phyloP scores from a whole-genome alignment of 2,797 vertebrate genomes.

The Premnoplex brunnescens region DNA sequence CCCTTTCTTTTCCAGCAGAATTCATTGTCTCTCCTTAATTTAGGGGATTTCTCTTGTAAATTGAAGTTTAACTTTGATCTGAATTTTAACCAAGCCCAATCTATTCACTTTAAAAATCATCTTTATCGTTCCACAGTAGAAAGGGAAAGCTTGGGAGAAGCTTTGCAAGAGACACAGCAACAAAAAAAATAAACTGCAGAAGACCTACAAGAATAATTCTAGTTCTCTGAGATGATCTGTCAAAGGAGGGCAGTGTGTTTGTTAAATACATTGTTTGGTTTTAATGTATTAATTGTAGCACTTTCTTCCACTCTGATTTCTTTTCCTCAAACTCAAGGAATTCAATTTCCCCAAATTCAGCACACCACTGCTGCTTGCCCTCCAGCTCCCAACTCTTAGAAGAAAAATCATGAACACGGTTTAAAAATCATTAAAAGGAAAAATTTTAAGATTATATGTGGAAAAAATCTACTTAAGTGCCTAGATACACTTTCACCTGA shows the following conservation, averaged over 20 bases:
- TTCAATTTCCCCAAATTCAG: neutral
- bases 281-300: neutral
- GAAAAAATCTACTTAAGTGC: neutral
- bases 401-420: neutral
- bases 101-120: neutral
- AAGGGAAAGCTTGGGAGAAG: neutral
- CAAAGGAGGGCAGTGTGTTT: neutral
- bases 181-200: neutral
- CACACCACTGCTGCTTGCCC: neutral
- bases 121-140: neutral
- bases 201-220: neutral
- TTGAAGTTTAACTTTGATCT: neutral
- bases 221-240: neutral
- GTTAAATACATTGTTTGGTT: neutral
- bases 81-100: neutral
- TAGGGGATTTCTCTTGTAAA: neutral
- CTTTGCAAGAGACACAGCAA: neutral
- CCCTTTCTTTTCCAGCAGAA: neutral
- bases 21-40: neutral
- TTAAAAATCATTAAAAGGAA: neutral
- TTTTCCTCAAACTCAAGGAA: neutral
- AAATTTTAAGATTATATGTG: neutral
- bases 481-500: conserved; percentile 58
- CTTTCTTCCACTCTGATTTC: neutral
- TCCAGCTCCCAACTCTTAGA: neutral